These are phyloP conservation scores for Hydrolagus colliei DNA, from an alignment of 2,797 vertebrate species.

Conservation along the genomic window DNA sequence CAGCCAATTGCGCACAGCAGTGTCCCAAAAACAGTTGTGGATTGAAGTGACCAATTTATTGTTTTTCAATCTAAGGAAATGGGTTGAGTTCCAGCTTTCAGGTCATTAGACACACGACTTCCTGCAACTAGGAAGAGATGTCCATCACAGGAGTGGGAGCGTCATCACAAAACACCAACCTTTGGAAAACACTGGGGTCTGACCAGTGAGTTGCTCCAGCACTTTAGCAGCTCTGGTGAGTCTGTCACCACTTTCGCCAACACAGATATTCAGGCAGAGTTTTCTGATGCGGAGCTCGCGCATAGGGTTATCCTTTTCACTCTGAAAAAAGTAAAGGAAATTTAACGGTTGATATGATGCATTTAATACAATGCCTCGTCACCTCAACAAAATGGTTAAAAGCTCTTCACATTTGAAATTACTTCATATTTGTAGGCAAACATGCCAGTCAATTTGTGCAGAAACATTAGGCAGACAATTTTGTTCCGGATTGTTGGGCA, in stretches of 20 bases:
- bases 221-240: constrained; percentile 34
- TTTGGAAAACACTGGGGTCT: constrained; percentile 34
- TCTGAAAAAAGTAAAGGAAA: constrained; percentile 15
- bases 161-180: neutral
- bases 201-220: constrained; percentile 34
- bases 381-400: neutral
- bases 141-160: neutral
- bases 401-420: neutral
- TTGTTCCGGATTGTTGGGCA: too few species aligned
- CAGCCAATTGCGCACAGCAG: too few species aligned
- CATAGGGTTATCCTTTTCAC: constrained; percentile 33
- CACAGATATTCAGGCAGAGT: constrained; percentile 33
- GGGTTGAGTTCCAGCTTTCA: too few species aligned
- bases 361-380: neutral
- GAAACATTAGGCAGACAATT: neutral
- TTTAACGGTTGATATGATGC: neutral
- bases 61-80: too few species aligned
- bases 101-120: too few species aligned
- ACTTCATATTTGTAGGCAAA: neutral
- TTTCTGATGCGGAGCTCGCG: constrained; percentile 32
- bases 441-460: neutral
- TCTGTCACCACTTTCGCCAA: constrained; percentile 34
- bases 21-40: too few species aligned
- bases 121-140: too few species aligned
- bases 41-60: too few species aligned